phyloP scores from a whole-genome alignment of 2,888 invertebrate genomes.

The Papilio protenor region DNA sequence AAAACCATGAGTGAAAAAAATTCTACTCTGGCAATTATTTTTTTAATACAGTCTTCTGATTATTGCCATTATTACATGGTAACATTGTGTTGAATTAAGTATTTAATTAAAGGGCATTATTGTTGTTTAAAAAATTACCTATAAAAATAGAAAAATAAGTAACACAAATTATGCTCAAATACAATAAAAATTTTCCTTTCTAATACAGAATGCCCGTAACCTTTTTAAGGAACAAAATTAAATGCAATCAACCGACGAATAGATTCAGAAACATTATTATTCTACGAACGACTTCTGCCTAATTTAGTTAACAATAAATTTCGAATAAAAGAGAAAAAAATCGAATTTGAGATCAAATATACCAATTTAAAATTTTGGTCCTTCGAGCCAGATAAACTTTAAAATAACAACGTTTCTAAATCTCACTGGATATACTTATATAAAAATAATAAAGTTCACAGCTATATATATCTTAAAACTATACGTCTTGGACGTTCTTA shows the following conservation, averaged over 20 bases:
- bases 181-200: slow-evolving; percentile 10
- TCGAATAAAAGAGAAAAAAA: slow-evolving; percentile 21
- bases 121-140: slow-evolving; percentile 42
- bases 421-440: slow-evolving; percentile 56
- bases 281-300: neutral
- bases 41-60: slow-evolving; percentile 42
- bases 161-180: slow-evolving; percentile 34
- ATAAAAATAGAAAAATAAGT: slow-evolving; percentile 42
- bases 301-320: slow-evolving; percentile 15
- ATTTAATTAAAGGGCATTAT: slow-evolving; percentile 26
- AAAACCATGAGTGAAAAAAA: slow-evolving; percentile 31
- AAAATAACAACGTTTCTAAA: slow-evolving; percentile 59
- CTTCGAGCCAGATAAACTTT: slow-evolving; percentile 59
- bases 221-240: slow-evolving; percentile 43
- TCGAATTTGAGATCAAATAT: slow-evolving; percentile 58
- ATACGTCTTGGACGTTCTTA: slow-evolving; percentile 75
- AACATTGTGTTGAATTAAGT: slow-evolving; percentile 39
- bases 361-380: slow-evolving; percentile 58
- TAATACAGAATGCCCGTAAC: slow-evolving; percentile 38
- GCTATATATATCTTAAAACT: slow-evolving; percentile 52
- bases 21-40: slow-evolving; percentile 33
- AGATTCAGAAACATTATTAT: slow-evolving; percentile 44
- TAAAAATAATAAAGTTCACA: slow-evolving; percentile 54
- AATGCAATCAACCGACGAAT: slow-evolving; percentile 32
- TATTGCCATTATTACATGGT: slow-evolving; percentile 42